phyloP scores from a whole-genome alignment of 2,888 invertebrate species.

The Thymelicus acteon region DNA sequence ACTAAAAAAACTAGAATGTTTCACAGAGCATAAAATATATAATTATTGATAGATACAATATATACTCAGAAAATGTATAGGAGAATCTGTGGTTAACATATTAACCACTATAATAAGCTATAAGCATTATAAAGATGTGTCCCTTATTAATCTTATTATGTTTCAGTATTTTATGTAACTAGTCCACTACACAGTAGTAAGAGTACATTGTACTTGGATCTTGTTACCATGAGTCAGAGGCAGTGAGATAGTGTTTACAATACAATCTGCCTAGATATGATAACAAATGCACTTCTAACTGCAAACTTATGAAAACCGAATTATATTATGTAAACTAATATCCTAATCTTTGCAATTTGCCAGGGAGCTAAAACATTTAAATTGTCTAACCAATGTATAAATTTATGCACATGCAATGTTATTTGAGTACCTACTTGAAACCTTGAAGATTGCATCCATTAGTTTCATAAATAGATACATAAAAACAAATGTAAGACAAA shows the following conservation, averaged over 20 bases:
- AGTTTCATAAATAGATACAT: no score
- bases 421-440: no score
- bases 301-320: background rate
- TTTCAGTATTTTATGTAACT: conserved; percentile 9
- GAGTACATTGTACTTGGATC: conserved; percentile 11
- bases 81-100: background rate
- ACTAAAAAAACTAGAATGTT: background rate
- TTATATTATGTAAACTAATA: background rate
- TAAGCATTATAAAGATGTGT: conserved; percentile 9
- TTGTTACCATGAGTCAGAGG: conserved; percentile 12
- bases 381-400: no score
- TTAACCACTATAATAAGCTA: background rate
- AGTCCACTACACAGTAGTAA: conserved; percentile 3
- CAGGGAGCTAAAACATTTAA: background rate
- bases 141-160: conserved; percentile 1
- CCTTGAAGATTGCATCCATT: no score
- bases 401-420: no score
- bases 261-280: conserved; percentile 10
- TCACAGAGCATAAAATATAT: no score
- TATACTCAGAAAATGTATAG: background rate
- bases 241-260: conserved; percentile 9
- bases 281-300: conserved; percentile 6
- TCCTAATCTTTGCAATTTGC: background rate
- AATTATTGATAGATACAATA: background rate
- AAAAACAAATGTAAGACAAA: no score